A percentile compares a stretch with the other conserved stretches of the same genome.
Conservation (phyloP, 2,113 vertebrate genomes). For the Reinhardtius hippoglossoides region DNA sequence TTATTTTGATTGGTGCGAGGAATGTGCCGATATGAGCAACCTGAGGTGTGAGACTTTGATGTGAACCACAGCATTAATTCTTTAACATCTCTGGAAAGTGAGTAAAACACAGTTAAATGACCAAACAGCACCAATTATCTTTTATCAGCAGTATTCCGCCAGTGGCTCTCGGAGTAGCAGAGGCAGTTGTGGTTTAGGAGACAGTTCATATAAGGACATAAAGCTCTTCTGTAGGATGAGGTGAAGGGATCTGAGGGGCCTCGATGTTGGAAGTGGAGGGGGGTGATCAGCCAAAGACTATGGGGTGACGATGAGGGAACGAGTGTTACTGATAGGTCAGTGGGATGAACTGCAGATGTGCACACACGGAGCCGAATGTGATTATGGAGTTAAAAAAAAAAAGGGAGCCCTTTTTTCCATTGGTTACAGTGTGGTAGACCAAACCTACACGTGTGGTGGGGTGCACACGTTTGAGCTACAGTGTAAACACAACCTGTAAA, state of each 20-base stretch:
- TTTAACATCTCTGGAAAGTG: constrained; percentile 21
- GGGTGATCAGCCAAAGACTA: constrained; percentile 51
- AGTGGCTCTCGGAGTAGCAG: constrained; percentile 1
- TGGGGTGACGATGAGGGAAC: constrained; percentile 50
- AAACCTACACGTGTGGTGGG: not conserved
- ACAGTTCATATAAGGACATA: constrained; percentile 63
- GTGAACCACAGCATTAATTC: constrained; percentile 13
- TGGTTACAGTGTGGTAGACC: not conserved
- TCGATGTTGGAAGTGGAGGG: constrained; percentile 30
- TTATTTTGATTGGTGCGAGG: not conserved
- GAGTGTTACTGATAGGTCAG: constrained; percentile 50
- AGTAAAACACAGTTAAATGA: constrained; percentile 33
- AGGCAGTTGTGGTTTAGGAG: constrained; percentile 36
- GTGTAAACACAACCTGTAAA: not conserved
- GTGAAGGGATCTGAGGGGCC: constrained; percentile 46
- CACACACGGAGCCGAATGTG: constrained; percentile 1
- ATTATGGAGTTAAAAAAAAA: not conserved
- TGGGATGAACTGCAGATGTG: constrained; percentile 30
- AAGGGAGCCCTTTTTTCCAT: not conserved
- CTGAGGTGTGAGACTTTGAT: too few relatives aligned
- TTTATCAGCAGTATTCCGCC: constrained; percentile 24
- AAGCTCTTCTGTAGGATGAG: constrained; percentile 46
- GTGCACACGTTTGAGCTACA: not conserved
- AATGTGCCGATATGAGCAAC: too few relatives aligned
- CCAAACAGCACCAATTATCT: constrained; percentile 33